These are phyloP conservation scores for Aphidoletes aphidimyza DNA, from an alignment of 2,888 invertebrate species.

Conservation along the genomic window DNA sequence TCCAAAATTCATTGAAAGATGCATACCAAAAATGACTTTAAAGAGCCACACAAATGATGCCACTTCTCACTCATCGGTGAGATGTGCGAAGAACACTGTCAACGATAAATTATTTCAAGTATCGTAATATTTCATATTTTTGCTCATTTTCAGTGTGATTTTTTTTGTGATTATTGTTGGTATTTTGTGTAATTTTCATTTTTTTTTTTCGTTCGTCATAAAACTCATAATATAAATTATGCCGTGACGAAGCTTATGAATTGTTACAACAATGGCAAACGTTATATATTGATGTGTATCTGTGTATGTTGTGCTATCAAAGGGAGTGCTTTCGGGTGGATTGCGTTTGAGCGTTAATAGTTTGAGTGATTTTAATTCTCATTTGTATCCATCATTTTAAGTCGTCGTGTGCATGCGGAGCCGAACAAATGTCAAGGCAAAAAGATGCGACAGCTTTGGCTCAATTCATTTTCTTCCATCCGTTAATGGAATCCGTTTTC, in stretches of 20 bases:
- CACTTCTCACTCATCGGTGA: not conserved
- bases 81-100: not conserved
- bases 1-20: slow-evolving; percentile 2
- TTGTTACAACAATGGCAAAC: not conserved
- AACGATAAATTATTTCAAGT: slow-evolving; percentile 39
- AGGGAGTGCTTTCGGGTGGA: not conserved
- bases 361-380: not conserved
- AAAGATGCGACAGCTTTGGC: not conserved
- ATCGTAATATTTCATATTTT: slow-evolving; percentile 42
- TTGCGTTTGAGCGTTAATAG: slow-evolving; percentile 22
- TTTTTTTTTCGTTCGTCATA: not conserved
- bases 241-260: slow-evolving; percentile 5
- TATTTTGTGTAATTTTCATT: not conserved
- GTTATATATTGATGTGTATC: not conserved
- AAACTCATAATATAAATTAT: not conserved
- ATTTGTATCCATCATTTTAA: not conserved
- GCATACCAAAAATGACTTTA: not conserved
- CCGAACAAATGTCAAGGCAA: not conserved
- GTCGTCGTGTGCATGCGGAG: not conserved
- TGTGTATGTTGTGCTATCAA: no score
- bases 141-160: not conserved
- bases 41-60: not conserved
- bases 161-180: not conserved
- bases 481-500: slow-evolving; percentile 34
- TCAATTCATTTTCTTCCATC: not conserved